These are phyloP conservation scores for Podilymbus podiceps DNA, from an alignment of 2,113 vertebrate species.

Conservation along the genomic window DNA sequence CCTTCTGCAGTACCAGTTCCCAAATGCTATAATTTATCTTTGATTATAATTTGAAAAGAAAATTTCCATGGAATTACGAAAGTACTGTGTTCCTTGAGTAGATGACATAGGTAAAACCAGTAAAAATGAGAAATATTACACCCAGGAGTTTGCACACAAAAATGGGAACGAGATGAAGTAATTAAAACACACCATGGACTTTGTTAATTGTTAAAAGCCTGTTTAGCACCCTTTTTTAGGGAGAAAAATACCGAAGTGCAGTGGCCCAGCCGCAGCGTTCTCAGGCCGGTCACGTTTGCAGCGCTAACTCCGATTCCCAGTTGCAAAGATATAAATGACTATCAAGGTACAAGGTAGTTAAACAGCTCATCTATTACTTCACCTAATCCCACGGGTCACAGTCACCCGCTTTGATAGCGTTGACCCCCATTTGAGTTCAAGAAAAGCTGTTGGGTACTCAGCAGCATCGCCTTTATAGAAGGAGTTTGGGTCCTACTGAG, in stretches of 20 bases:
- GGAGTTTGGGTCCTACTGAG: not conserved
- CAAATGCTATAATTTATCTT: not conserved
- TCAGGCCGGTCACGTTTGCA: not conserved
- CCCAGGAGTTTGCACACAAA: not conserved
- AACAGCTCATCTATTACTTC: not conserved
- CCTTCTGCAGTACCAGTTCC: not conserved
- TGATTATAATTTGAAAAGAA: not conserved
- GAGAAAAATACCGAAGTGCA: not conserved
- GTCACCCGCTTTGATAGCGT: not conserved
- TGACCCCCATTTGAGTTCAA: not conserved
- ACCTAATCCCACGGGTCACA: not conserved
- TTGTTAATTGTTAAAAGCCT: not conserved
- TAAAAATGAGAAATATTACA: not conserved
- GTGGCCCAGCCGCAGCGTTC: fast-evolving
- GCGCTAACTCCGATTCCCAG: not conserved
- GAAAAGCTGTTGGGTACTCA: not conserved
- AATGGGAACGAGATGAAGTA: not conserved
- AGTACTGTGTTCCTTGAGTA: fast-evolving
- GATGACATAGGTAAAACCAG: not conserved
- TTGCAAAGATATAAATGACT: not conserved
- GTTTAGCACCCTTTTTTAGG: not conserved
- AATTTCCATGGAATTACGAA: not conserved
- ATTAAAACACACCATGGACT: not conserved
- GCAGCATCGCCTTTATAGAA: not conserved
- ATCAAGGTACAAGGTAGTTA: not conserved